Evolutionary conservation across 2,797 vertebrate genomes (phyloP).

Genomic region (Chrosomus eos): DNA sequence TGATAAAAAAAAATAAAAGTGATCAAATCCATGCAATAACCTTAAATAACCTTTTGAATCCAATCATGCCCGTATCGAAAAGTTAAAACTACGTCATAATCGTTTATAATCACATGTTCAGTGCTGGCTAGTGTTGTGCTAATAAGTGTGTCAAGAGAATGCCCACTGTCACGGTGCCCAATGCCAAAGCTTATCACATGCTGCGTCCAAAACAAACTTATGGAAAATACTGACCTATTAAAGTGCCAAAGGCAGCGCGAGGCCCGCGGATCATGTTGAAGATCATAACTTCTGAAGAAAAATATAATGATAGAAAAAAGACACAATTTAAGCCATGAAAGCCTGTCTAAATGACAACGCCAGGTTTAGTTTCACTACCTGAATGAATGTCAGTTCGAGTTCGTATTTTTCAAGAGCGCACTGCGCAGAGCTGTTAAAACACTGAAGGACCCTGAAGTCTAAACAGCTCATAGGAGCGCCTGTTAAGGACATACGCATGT

Average conservation of each 20-base stretch:
- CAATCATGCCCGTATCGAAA: neutral
- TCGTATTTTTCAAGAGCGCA: neutral
- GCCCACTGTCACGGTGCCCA: neutral
- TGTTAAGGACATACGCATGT: neutral
- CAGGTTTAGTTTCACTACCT: neutral
- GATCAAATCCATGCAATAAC: neutral
- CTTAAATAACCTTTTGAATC: neutral
- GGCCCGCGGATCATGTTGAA: conserved; percentile 61
- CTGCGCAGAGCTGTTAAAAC: neutral
- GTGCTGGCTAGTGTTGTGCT: neutral
- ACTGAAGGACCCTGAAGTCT: conserved; percentile 7
- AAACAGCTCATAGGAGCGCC: conserved; percentile 1
- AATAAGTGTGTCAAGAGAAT: neutral
- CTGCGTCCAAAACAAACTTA: neutral
- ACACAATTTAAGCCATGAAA: neutral
- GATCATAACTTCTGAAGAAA: conserved; percentile 66
- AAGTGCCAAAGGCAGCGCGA: conserved; percentile 61
- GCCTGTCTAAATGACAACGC: neutral
- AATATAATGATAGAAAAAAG: neutral
- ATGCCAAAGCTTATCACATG: neutral
- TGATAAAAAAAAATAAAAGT: neutral
- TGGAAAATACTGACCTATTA: conserved; percentile 68
- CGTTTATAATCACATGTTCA: neutral
- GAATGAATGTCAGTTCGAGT: conserved; percentile 6
- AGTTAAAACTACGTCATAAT: neutral